Percentiles rank a stretch among this genome's conserved stretches.
phyloP scores from a whole-genome alignment of 37 sponge, comb jelly and placozoan species.

The Axinella damicornis region DNA sequence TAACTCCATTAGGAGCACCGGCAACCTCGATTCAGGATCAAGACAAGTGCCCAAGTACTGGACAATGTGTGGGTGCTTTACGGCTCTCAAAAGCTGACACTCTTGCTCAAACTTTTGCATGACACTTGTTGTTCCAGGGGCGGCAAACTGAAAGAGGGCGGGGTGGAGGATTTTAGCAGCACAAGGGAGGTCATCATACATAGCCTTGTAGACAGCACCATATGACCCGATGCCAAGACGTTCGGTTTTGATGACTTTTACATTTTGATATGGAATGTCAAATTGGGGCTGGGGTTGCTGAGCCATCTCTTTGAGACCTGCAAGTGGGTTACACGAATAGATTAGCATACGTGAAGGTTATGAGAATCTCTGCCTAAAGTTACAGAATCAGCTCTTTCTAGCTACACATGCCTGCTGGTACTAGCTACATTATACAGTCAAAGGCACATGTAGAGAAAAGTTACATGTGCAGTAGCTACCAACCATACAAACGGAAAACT shows the following conservation, averaged over 20 bases:
- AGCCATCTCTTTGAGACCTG: too few relatives aligned
- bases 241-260: not conserved
- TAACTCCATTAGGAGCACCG: not conserved
- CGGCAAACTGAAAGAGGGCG: not conserved
- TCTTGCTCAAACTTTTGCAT: conserved; percentile 10
- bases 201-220: conserved; percentile 15
- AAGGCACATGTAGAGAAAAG: too few relatives aligned
- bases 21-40: conserved; percentile 6
- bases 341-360: too few relatives aligned
- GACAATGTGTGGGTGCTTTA: conserved; percentile 16
- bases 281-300: too few relatives aligned
- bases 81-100: not conserved
- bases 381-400: too few relatives aligned
- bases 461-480: too few relatives aligned
- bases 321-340: too few relatives aligned
- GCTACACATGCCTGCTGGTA: too few relatives aligned
- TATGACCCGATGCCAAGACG: conserved; percentile 7
- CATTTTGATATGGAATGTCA: too few relatives aligned
- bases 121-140: not conserved
- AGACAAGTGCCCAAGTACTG: conserved; percentile 11
- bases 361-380: too few relatives aligned
- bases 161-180: conserved; percentile 27
- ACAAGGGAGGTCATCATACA: conserved; percentile 5
- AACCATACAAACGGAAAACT: too few relatives aligned
- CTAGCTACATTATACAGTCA: too few relatives aligned